Base-by-base conservation (phyloP, 1,140 invertebrate genomes). In the Orchesella cincta region DNA sequence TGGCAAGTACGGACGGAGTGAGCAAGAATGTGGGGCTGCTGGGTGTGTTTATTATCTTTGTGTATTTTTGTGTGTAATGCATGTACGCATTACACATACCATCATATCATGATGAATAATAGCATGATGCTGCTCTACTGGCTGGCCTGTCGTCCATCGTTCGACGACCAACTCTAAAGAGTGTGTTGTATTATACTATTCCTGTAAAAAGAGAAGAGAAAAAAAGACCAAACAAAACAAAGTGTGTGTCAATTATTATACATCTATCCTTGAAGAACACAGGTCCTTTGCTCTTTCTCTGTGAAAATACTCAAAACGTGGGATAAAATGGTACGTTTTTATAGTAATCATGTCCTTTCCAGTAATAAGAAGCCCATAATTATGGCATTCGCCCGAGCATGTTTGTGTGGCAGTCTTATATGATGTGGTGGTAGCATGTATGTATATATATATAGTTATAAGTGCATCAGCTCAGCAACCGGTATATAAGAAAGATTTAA, bases 1-100 rank as follows among this genome's bases (percentile, higher is more conserved):
- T 78, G 76, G 76, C 70, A 78, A 74, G 73, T 78, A 74, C 35
- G 62, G 28, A 35, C 36, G 70, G 54, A 62, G 71, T 70, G 62
- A 33, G n/a, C 31, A 67, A 67, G 62, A 67, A 67, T 31, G 62
- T 16, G 2, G 62, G n/a, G n/a, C n/a, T 33, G 62, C 62, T 31
- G 62, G 62, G 62, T 67, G 62, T 67, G 62, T 67, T 67, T 67
- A 67, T 67, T 29, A 67, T 67, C 54, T 57, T n/a, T 23, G 62
- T 67, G 29, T 46, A 20, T 20, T 46, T 46, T 46, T 20, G 20
- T 46, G 8, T n/a, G n/a, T 26, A 26, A 62, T 62, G 8, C 16
- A 14, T n/a, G 12, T n/a, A 5, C 62, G 29, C 62, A 12, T n/a
- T 29, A 31, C 29, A 29, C 62, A 67, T 67, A 67, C 62, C 62